These are phyloP conservation scores for Aleiodes testaceus DNA, from an alignment of 2,888 invertebrate genomes.

Conservation along the genomic window DNA sequence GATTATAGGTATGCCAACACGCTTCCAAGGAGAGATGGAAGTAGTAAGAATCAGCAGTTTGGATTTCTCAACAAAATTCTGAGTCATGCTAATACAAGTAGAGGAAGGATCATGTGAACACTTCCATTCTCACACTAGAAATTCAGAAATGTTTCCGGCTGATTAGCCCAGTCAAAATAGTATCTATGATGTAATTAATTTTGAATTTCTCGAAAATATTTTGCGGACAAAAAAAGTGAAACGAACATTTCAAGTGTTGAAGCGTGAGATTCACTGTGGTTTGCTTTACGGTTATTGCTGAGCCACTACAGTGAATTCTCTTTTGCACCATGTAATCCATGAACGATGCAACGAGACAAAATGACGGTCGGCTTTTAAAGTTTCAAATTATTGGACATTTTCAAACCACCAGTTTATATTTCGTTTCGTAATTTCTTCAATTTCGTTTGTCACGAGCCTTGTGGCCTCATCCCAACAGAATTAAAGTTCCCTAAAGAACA, in stretches of 20 bases:
- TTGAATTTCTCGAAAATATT: neutral
- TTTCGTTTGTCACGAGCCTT: constrained; percentile 64
- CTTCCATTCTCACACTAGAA: constrained; percentile 13
- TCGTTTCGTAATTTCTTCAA: constrained; percentile 57
- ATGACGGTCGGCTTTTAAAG: constrained; percentile 51
- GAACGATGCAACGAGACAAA: constrained; percentile 43
- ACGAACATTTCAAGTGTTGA: constrained; percentile 26
- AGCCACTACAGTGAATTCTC: constrained; percentile 21
- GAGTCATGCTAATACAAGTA: constrained; percentile 24
- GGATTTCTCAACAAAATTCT: constrained; percentile 31
- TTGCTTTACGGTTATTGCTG: constrained; percentile 10
- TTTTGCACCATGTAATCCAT: constrained; percentile 26
- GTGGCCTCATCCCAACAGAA: constrained; percentile 52
- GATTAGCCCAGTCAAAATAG: constrained; percentile 10
- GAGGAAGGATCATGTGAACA: constrained; percentile 12
- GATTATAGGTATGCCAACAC: constrained; percentile 41
- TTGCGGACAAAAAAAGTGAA: constrained; percentile 18
- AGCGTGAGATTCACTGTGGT: constrained; percentile 37
- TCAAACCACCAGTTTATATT: constrained; percentile 45
- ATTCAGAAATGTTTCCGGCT: constrained; percentile 18
- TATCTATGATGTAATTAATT: neutral
- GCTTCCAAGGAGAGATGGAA: constrained; percentile 26
- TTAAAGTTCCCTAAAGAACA: constrained; percentile 46
- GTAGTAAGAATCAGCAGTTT: constrained; percentile 30
- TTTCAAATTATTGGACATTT: constrained; percentile 61